phyloP scores from a whole-genome alignment of 1,140 invertebrate genomes.

The Eufriesea mexicana region DNA sequence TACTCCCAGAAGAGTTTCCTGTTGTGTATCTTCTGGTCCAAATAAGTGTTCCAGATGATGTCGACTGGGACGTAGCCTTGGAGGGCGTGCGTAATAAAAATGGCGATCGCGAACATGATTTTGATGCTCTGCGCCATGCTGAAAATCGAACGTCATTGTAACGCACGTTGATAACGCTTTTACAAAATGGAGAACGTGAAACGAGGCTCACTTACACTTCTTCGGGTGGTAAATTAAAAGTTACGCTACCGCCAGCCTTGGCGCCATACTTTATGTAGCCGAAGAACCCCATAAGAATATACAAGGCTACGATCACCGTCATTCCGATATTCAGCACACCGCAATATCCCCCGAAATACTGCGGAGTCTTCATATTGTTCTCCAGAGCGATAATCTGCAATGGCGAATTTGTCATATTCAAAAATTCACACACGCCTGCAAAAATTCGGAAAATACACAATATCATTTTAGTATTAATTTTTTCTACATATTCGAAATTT shows the following conservation, averaged over 20 bases:
- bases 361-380: conserved; percentile 92
- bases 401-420: no score
- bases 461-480: no score
- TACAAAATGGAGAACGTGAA: no score
- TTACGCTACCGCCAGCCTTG: conserved; percentile 86
- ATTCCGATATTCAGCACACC: conserved; percentile 92
- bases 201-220: conserved; percentile 50
- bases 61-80: conserved; percentile 97
- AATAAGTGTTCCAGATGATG: conserved; percentile 92
- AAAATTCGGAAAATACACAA: no score
- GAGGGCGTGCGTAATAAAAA: conserved; percentile 95
- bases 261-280: conserved; percentile 92
- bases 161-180: background rate
- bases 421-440: no score
- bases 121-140: conserved; percentile 92
- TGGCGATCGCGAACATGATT: conserved; percentile 92
- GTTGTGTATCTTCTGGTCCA: conserved; percentile 83
- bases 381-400: conserved; percentile 91
- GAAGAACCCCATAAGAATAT: conserved; percentile 90
- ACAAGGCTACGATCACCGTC: conserved; percentile 88
- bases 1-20: conserved; percentile 85
- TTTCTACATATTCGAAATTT: no score
- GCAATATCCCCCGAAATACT: conserved; percentile 86
- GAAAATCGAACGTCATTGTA: conserved; percentile 68
- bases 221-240: conserved; percentile 87